Conservation (phyloP, 1,140 invertebrate genomes). For the Sinella curviseta region DNA sequence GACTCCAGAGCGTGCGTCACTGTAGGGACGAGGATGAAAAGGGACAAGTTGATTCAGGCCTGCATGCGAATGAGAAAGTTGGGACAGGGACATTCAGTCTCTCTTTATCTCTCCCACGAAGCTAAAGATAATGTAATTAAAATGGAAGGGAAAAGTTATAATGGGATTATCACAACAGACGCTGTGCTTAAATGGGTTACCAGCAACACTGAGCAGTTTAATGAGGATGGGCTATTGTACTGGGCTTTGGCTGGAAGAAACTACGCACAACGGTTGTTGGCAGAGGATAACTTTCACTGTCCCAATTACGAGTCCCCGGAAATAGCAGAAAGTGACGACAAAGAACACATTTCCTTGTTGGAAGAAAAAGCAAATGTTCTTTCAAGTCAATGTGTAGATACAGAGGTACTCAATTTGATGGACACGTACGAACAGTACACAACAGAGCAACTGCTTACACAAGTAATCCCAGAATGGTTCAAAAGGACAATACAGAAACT, state of each 20-base stretch:
- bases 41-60: slow-evolving; percentile 47
- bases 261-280: slow-evolving; percentile 19
- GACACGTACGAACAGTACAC: slow-evolving; percentile 15
- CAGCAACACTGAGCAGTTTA: slow-evolving; percentile 33
- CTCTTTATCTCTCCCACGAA: slow-evolving; percentile 42
- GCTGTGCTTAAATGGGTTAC: slow-evolving; percentile 41
- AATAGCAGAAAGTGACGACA: too few species aligned
- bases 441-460: slow-evolving; percentile 15
- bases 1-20: slow-evolving; percentile 38
- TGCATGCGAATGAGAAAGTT: slow-evolving; percentile 45
- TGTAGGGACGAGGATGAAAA: slow-evolving; percentile 40
- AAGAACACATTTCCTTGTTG: not conserved
- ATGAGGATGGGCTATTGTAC: slow-evolving; percentile 35
- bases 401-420: not conserved
- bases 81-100: slow-evolving; percentile 35
- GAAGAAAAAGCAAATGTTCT: not conserved
- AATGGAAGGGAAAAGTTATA: not conserved
- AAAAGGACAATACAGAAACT: not conserved
- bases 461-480: slow-evolving; percentile 25
- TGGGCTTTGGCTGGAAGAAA: slow-evolving; percentile 27
- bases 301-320: too few species aligned
- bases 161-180: not conserved
- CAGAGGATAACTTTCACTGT: too few species aligned
- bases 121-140: slow-evolving; percentile 35
- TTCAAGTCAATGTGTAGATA: slow-evolving; percentile 23